Evolutionary conservation across 2,888 invertebrate genomes (phyloP).

Genomic region (Syrphus vitripennis): DNA sequence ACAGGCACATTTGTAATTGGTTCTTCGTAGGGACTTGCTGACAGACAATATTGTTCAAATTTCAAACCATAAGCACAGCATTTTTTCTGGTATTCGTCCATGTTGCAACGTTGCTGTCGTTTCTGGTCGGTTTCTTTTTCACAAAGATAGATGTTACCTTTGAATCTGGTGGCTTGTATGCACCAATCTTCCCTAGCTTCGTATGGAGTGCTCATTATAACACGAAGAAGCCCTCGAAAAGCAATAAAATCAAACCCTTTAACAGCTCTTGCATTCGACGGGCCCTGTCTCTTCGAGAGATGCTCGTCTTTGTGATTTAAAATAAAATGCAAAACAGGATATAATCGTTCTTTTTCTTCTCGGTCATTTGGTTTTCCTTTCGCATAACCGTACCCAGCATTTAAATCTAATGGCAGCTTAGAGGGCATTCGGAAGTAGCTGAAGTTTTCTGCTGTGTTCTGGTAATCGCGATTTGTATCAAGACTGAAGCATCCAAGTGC

Average conservation of each 20-base stretch:
- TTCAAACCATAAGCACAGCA: slow-evolving; percentile 88
- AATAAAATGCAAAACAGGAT: slow-evolving; percentile 74
- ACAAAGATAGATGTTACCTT: slow-evolving; percentile 87
- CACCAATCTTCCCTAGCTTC: slow-evolving; percentile 87
- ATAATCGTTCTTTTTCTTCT: slow-evolving; percentile 71
- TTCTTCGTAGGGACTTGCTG: slow-evolving; percentile 81
- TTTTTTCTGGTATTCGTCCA: slow-evolving; percentile 82
- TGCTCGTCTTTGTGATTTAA: slow-evolving; percentile 70
- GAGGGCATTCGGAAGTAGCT: slow-evolving; percentile 81
- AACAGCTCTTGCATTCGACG: slow-evolving; percentile 61
- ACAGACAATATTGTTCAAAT: slow-evolving; percentile 88
- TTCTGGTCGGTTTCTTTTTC: slow-evolving; percentile 85
- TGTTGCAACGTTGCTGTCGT: slow-evolving; percentile 78
- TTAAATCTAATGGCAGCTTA: slow-evolving; percentile 74
- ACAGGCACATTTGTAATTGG: slow-evolving; percentile 82
- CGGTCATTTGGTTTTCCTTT: slow-evolving; percentile 75
- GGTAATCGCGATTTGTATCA: slow-evolving; percentile 79
- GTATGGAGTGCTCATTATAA: slow-evolving; percentile 86
- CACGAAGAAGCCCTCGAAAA: slow-evolving; percentile 87
- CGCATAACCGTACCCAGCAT: slow-evolving; percentile 72
- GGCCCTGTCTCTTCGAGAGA: not conserved
- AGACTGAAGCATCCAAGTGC: slow-evolving; percentile 84
- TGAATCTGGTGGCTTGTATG: slow-evolving; percentile 85
- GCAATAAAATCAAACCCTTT: slow-evolving; percentile 83
- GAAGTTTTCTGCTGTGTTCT: slow-evolving; percentile 79